A percentile compares a stretch with the other conserved stretches of the same genome.
phyloP scores from a whole-genome alignment of 2,888 invertebrate genomes.

The Calameuta idolon region DNA sequence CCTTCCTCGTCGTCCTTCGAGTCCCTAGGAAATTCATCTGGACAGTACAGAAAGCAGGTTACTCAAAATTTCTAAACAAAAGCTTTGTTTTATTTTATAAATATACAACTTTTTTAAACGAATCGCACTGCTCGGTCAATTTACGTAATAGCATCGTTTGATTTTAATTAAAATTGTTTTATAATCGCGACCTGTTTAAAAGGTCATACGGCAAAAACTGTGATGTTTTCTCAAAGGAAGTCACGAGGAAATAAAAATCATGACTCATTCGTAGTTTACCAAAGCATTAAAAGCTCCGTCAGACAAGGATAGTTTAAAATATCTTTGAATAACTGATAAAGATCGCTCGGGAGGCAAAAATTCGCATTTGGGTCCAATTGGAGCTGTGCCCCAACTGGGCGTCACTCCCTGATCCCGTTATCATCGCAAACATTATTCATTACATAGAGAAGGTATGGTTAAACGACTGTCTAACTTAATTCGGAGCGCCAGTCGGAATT shows the following conservation, averaged over 20 bases:
- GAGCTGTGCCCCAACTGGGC: no score
- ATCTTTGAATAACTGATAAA: no score
- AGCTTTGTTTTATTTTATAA: background rate
- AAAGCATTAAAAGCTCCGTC: no score
- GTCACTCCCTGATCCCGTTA: background rate
- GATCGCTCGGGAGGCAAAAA: no score
- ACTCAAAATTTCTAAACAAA: background rate
- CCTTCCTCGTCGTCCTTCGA: conserved; percentile 32
- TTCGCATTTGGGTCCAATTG: no score
- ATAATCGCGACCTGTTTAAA: background rate
- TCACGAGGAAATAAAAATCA: background rate
- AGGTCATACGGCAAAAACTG: background rate
- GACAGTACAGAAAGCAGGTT: background rate
- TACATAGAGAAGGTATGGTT: background rate
- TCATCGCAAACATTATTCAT: background rate
- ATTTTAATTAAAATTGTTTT: background rate
- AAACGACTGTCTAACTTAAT: background rate
- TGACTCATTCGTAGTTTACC: background rate
- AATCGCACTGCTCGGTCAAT: background rate
- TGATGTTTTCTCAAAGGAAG: background rate
- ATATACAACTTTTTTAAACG: no score
- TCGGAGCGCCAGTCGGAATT: background rate
- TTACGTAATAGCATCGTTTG: background rate
- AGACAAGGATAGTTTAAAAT: no score
- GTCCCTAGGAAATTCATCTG: conserved; percentile 2